These are phyloP conservation scores for Nyctereutes procyonoides DNA, from an alignment of 2,113 vertebrate species.

Conservation along the genomic window DNA sequence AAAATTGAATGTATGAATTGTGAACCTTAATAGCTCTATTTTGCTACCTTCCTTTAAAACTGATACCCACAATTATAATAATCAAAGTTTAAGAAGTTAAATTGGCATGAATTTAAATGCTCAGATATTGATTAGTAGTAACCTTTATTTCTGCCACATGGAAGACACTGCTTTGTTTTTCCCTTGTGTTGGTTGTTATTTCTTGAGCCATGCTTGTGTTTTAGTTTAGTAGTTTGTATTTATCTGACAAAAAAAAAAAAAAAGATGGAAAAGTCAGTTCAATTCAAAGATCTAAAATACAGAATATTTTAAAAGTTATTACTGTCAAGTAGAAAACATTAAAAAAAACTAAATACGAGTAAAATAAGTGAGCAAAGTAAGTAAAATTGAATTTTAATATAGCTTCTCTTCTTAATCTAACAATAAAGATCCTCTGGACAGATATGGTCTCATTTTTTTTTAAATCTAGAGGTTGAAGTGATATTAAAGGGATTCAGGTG, in stretches of 20 bases:
- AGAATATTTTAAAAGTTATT: constrained; percentile 35
- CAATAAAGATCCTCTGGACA: not conserved
- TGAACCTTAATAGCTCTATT: constrained; percentile 8
- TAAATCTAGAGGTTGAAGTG: not conserved
- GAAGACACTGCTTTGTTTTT: constrained; percentile 40
- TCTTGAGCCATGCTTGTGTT: constrained; percentile 59
- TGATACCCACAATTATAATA: not conserved
- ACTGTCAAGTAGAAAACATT: not conserved
- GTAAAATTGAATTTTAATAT: not conserved
- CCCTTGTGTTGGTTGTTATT: not conserved
- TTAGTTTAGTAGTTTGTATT: constrained; percentile 48
- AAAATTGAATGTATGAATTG: constrained; percentile 45
- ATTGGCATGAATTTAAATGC: not conserved
- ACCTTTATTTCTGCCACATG: constrained; percentile 71
- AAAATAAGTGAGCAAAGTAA: constrained; percentile 52
- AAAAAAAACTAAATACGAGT: not conserved
- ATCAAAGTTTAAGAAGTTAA: constrained; percentile 40
- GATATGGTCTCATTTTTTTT: not conserved
- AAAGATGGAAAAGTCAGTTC: constrained; percentile 40
- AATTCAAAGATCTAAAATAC: constrained; percentile 57
- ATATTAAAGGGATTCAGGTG: not conserved
- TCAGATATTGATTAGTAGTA: constrained; percentile 46
- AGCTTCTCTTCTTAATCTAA: constrained; percentile 43
- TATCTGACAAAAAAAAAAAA: constrained; percentile 50
- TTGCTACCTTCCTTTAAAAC: constrained; percentile 42